Evolutionary conservation across 2,113 vertebrate species (phyloP), one percentile per base, ranked within the genome.

Genomic region (Cinclus cinclus): DNA sequence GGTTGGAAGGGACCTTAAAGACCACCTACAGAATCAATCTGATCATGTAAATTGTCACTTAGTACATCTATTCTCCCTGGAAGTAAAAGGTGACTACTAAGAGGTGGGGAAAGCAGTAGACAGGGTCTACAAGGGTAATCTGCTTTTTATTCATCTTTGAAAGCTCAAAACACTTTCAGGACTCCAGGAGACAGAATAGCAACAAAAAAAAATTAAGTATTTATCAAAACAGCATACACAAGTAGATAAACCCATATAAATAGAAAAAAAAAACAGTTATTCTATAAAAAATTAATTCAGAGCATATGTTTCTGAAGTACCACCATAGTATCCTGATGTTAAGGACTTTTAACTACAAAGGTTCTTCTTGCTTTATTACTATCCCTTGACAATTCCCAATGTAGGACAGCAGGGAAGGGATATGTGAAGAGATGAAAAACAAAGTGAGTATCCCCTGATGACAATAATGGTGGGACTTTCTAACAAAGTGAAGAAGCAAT

Each of bases 211-310:
- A 24, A 17, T 3, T 16, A 60, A 53, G 14, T 55, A 49, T 83
- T 95, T 97, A 98, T 71, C 98, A 98, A 98, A 98, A 98, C 89
- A 97, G 83, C 83, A 89, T 92, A 65, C 63, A 95, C 93, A 86
- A 67, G 67, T 74, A 74, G 77, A 96, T 79, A 98, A 98, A 95
- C 94, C 42, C 60, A 96, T 96, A 97, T 52, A 97, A 98, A 97
- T 86, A 96, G 6, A 87, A 87, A 68, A 82, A 94, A 84, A 93
- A 83, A 90, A 74, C 60, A 94, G 69, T 60, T 94, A 86, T 31
- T 77, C 83, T 88, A 90, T 94, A 44, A 70, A 83, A 96, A 90
- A 96, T 83, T 92, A 95, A 94, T 95, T 95, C 82, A 91, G 90
- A 96, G 78, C 73, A 31, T 49, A 95, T 75, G 67, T 94, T 97